Conservation (phyloP, 2,113 vertebrate genomes). For the Megaceryle maxima region DNA sequence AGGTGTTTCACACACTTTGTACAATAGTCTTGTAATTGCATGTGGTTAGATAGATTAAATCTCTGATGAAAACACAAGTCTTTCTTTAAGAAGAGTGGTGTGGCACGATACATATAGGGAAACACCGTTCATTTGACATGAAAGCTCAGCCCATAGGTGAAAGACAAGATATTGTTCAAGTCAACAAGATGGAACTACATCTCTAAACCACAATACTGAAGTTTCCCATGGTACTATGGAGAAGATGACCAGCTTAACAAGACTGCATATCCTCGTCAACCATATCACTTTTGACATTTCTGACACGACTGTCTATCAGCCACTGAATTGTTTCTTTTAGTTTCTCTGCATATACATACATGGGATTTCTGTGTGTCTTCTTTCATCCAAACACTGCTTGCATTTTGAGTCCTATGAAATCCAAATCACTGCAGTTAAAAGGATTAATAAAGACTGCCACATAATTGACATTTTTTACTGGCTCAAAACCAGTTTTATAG, state of each 20-base stretch:
- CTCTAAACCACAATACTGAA: background rate
- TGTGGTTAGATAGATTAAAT: background rate
- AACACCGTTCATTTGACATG: background rate
- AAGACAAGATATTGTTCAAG: background rate
- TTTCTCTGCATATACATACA: background rate
- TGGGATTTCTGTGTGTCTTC: background rate
- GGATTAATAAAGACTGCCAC: conserved; percentile 16
- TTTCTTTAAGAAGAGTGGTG: background rate
- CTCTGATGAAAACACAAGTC: background rate
- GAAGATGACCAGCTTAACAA: background rate
- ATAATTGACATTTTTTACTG: conserved; percentile 7
- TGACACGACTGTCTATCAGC: background rate
- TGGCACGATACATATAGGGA: too few species aligned
- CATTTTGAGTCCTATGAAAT: background rate
- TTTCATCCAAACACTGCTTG: background rate
- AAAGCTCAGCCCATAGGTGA: background rate
- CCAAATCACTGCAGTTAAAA: background rate
- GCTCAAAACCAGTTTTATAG: conserved; percentile 28
- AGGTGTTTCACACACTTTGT: background rate
- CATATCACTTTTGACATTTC: background rate
- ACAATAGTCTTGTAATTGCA: background rate
- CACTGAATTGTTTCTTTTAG: background rate
- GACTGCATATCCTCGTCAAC: background rate
- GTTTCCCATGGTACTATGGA: background rate
- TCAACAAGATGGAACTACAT: background rate